Base-by-base conservation (phyloP, 1,140 invertebrate genomes). In the Streblospio benedicti region DNA sequence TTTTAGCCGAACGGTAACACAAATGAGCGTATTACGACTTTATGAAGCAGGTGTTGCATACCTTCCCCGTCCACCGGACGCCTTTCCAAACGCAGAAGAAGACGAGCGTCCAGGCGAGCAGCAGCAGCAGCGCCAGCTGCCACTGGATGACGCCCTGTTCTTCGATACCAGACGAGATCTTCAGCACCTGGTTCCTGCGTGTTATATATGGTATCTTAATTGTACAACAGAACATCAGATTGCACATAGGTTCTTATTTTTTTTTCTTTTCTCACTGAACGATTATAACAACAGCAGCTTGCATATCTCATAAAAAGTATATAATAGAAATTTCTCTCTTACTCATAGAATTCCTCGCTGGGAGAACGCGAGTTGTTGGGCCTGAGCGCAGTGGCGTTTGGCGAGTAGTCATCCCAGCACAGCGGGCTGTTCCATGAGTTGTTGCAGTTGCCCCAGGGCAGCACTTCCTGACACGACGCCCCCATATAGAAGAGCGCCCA, bases 11-110 rank as follows among this genome's bases (percentile, higher is more conserved):
- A n/a, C n/a, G n/a, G n/a, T n/a, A n/a, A n/a, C n/a, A n/a, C n/a
- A n/a, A n/a, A n/a, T n/a, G n/a, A n/a, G n/a, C n/a, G 12, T 14
- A n/a, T 50, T 14, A 12, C 14, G 20, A 50, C 9, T 9, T 20
- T 14, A 27, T 61, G 59, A n/a, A n/a, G n/a, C n/a, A n/a, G n/a
- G n/a, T n/a, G n/a, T n/a, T n/a, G n/a, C n/a, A n/a, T 57, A 89
- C 87, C 82, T 97, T 97, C 59, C 93, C 91, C 0, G 92, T 96
- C 2, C 91, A 95, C 14, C 92, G 91, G 44, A 98, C 96, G 27
- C 96, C 96, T 77, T 97, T 97, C 63, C 94, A 95, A 86, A 99
- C 95, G 78, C 93, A 97, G 77, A 97, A 85, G 71, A 97, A 98
- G 45, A 97, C 92, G 3, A 98, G 79, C 31, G 94, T 86, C 95